Evolutionary conservation across 2,888 invertebrate species (phyloP).

Genomic region (Formica aserva): DNA sequence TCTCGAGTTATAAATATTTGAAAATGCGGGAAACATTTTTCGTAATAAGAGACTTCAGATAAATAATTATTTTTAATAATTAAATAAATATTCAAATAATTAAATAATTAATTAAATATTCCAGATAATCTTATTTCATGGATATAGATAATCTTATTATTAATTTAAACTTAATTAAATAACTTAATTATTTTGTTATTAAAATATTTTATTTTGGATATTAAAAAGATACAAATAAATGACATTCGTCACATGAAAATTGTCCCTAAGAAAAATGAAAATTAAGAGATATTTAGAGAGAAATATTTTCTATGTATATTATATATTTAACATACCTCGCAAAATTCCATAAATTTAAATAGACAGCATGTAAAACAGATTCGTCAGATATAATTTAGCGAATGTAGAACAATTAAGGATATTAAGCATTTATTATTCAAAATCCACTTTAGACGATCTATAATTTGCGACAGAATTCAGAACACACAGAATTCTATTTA

Average conservation of each 20-base stretch:
- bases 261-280: not conserved
- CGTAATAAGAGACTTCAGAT: not conserved
- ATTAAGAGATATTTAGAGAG: not conserved
- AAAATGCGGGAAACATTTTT: not conserved
- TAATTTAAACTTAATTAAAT: not conserved
- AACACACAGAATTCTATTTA: not conserved
- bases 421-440: not conserved
- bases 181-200: not conserved
- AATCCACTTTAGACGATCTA: not conserved
- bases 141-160: not conserved
- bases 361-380: not conserved
- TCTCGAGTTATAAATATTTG: not conserved
- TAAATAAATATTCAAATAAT: too few species aligned
- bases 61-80: not conserved
- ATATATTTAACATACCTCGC: not conserved
- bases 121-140: not conserved
- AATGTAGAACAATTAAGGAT: not conserved
- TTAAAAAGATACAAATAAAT: not conserved
- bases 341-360: not conserved
- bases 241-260: not conserved
- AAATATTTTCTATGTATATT: not conserved
- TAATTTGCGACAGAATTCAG: not conserved
- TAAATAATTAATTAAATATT: not conserved
- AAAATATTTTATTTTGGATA: constrained; percentile 1
- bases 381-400: not conserved